Conservation (phyloP, 2,888 invertebrate genomes). For the Perithous albicinctus region DNA sequence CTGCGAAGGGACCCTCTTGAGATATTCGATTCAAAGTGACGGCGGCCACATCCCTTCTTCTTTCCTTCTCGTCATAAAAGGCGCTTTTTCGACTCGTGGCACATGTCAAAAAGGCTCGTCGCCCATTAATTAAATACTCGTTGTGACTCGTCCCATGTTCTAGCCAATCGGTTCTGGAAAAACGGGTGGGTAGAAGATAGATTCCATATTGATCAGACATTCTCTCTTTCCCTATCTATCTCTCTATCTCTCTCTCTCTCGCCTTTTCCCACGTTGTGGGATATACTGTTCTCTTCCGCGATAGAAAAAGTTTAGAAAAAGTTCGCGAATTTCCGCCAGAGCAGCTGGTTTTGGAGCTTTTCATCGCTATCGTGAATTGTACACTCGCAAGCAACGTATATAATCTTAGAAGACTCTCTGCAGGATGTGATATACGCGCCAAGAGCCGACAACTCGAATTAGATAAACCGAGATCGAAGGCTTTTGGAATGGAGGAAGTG, state of each 20-base stretch:
- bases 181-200: constrained; percentile 19
- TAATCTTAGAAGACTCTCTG: constrained; percentile 59
- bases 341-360: constrained; percentile 45
- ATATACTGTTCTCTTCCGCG: constrained; percentile 2
- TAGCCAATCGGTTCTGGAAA: constrained; percentile 50
- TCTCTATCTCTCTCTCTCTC: not conserved
- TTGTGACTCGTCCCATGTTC: constrained; percentile 10
- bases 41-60: constrained; percentile 10
- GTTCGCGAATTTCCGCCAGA: constrained; percentile 7
- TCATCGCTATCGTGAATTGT: constrained; percentile 55
- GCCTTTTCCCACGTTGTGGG: not conserved
- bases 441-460: constrained; percentile 82
- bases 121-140: constrained; percentile 55
- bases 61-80: constrained; percentile 27
- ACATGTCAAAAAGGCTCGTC: constrained; percentile 49
- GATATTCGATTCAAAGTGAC: constrained; percentile 47
- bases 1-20: constrained; percentile 33
- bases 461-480: constrained; percentile 82
- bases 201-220: constrained; percentile 34
- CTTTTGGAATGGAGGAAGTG: constrained; percentile 77
- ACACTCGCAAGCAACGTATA: constrained; percentile 45
- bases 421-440: constrained; percentile 70
- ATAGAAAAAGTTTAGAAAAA: constrained; percentile 19
- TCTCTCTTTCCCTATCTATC: too few species aligned
- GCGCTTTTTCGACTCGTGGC: constrained; percentile 31